Conservation (phyloP, 2,797 vertebrate species). For the Eospalax fontanierii region DNA sequence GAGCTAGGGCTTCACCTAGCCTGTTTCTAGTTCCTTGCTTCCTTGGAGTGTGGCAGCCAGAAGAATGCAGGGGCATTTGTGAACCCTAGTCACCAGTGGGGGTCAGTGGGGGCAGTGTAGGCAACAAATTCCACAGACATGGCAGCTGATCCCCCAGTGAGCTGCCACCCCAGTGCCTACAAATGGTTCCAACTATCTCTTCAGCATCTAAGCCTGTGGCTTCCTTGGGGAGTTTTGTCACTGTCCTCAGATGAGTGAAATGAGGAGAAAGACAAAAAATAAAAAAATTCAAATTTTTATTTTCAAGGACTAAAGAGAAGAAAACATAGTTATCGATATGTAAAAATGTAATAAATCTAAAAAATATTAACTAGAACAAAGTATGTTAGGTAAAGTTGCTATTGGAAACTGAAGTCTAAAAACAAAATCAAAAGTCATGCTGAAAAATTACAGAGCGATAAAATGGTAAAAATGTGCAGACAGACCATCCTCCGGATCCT, state of each 20-base stretch:
- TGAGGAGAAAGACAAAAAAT: neutral
- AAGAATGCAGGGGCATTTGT: too few species aligned
- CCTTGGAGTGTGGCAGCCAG: neutral
- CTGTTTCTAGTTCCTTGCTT: neutral
- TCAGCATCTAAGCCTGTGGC: neutral
- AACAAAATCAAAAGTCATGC: neutral
- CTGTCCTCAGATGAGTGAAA: neutral
- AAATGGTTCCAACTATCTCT: neutral
- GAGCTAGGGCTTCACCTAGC: neutral
- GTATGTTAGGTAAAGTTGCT: neutral
- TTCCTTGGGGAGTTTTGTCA: neutral
- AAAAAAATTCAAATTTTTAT: neutral
- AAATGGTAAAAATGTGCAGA: neutral
- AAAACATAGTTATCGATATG: neutral
- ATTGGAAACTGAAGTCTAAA: neutral
- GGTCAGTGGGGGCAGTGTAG: neutral
- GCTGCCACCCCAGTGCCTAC: neutral
- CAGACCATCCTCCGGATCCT: neutral
- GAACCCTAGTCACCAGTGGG: neutral
- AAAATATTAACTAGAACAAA: neutral
- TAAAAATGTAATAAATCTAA: conserved; percentile 10
- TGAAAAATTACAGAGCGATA: neutral
- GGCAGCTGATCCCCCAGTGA: neutral
- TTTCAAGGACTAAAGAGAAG: neutral
- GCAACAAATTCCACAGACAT: neutral